Conservation (phyloP, 1,140 invertebrate species). For the Zaprionus vittiger region DNA sequence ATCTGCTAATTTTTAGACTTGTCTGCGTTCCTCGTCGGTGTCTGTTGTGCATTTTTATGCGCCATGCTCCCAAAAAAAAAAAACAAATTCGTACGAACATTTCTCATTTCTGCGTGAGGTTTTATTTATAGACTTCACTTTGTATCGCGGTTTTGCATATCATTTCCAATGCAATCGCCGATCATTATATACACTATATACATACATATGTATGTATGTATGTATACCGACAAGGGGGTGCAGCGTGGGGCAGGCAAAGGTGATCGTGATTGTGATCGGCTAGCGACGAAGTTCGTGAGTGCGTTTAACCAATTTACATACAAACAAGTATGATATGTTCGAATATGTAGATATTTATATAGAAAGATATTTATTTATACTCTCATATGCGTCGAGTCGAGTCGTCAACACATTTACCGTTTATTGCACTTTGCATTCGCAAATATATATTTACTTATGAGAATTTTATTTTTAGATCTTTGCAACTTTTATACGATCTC, state of each 20-base stretch:
- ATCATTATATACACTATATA: slow-evolving; percentile 5
- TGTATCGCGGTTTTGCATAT: slow-evolving; percentile 61
- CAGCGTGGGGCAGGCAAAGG: slow-evolving; percentile 17
- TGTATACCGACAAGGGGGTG: neutral
- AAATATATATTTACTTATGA: slow-evolving; percentile 48
- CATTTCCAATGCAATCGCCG: slow-evolving; percentile 72
- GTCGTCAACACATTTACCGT: slow-evolving; percentile 60
- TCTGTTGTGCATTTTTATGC: slow-evolving; percentile 65
- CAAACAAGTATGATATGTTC: neutral
- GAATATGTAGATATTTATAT: neutral
- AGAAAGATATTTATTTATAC: slow-evolving; percentile 14
- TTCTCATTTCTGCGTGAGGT: slow-evolving; percentile 58
- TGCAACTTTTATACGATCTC: slow-evolving; percentile 41
- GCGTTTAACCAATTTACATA: slow-evolving; percentile 14
- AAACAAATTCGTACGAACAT: slow-evolving; percentile 55
- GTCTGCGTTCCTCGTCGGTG: slow-evolving; percentile 42
- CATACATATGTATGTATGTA: neutral
- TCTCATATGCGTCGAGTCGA: slow-evolving; percentile 10
- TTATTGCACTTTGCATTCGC: slow-evolving; percentile 57
- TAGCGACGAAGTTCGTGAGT: slow-evolving; percentile 7
- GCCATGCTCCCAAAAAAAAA: slow-evolving; percentile 44
- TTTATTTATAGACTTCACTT: slow-evolving; percentile 70
- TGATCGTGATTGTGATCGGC: slow-evolving; percentile 25
- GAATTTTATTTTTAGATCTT: slow-evolving; percentile 41
- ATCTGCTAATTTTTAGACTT: slow-evolving; percentile 27